Evolutionary conservation across 2,113 vertebrate genomes (phyloP).

Genomic region (Larimichthys crocea): DNA sequence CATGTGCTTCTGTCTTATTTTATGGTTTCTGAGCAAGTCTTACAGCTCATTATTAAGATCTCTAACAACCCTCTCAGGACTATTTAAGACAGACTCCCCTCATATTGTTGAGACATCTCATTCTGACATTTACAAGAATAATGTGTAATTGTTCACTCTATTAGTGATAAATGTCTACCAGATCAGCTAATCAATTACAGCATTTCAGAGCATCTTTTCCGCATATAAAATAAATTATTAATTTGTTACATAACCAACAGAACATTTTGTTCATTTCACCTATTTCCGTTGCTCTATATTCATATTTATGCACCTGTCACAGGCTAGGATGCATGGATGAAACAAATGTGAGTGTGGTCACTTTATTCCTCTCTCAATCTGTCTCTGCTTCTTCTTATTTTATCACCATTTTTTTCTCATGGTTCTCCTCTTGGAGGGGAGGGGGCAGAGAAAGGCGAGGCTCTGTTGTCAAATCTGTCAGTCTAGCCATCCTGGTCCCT

Average conservation of each 20-base stretch:
- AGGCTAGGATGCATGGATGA: not conserved
- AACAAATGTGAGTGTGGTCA: conserved; percentile 28
- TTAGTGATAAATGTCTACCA: not conserved
- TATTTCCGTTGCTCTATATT: not conserved
- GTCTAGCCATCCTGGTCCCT: conserved; percentile 75
- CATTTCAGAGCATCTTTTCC: conserved; percentile 47
- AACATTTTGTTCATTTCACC: conserved; percentile 62
- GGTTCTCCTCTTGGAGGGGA: conserved; percentile 65
- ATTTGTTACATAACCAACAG: conserved; percentile 74
- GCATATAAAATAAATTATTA: conserved; percentile 76
- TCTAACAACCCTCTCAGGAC: not conserved
- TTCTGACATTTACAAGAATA: not conserved
- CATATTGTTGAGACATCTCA: not conserved
- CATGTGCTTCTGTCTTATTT: conserved; percentile 17
- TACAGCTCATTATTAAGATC: conserved; percentile 11
- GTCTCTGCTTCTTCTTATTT: conserved; percentile 49
- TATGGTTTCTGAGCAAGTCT: conserved; percentile 18
- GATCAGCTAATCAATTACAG: conserved; percentile 31
- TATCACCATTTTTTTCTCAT: conserved; percentile 62
- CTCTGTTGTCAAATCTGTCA: conserved; percentile 81
- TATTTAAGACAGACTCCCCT: not conserved
- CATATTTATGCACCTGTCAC: not conserved
- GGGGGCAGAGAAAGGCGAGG: conserved; percentile 77
- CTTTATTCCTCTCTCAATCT: conserved; percentile 20
- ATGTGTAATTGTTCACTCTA: not conserved